These are phyloP conservation scores for Austrofundulus limnaeus DNA, from an alignment of 2,113 vertebrate species.

Conservation along the genomic window DNA sequence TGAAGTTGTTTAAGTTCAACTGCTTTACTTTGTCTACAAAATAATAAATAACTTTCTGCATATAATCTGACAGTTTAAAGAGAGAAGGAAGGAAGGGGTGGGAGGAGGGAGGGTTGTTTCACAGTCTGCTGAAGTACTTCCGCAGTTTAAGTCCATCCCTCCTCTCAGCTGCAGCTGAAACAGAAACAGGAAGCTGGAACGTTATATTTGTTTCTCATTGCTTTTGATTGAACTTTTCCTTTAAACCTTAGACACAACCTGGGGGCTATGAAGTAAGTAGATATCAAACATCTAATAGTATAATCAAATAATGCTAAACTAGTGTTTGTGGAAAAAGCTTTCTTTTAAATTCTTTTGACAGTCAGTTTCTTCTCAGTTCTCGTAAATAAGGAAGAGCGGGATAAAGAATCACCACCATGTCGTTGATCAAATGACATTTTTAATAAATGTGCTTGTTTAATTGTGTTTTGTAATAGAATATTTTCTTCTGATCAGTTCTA, in stretches of 20 bases:
- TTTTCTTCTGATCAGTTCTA: neutral
- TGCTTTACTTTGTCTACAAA: neutral
- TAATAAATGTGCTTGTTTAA: neutral
- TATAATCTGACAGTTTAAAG: neutral
- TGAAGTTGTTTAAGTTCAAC: neutral
- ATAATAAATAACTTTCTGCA: neutral
- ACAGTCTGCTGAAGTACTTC: neutral
- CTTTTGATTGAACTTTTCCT: neutral
- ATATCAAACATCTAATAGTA: neutral
- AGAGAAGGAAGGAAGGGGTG: neutral
- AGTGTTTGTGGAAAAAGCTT: neutral
- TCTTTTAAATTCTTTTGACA: neutral
- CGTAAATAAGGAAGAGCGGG: neutral
- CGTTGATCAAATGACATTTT: neutral
- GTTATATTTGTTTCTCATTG: fast-evolving
- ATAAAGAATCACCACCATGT: neutral
- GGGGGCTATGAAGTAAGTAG: constrained; percentile 20
- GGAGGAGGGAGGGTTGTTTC: neutral
- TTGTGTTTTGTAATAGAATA: neutral
- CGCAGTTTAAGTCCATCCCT: neutral
- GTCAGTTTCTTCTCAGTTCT: neutral
- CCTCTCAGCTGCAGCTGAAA: neutral
- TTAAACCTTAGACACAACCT: fast-evolving
- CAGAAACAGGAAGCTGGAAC: neutral
- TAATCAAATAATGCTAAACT: too few species aligned